A percentile compares a stretch with the other conserved stretches of the same genome.
Conservation (phyloP, 2,797 vertebrate species). For the Halcyon smyrnensis region DNA sequence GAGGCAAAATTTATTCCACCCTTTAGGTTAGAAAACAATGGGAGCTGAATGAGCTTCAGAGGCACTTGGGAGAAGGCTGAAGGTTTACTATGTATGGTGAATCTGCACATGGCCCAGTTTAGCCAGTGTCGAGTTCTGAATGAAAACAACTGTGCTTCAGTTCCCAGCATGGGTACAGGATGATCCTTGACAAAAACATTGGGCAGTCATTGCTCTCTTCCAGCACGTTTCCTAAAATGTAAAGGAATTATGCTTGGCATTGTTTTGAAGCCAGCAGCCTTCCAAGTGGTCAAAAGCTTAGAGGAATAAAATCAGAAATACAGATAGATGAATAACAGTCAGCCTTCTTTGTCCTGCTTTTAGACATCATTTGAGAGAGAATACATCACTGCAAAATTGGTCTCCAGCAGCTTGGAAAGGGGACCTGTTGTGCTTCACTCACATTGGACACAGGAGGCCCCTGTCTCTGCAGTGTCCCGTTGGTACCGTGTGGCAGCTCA, state of each 20-base stretch:
- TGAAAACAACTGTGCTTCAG: background rate
- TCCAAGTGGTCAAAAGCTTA: background rate
- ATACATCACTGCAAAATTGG: background rate
- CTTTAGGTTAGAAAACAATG: slow-evolving; percentile 54
- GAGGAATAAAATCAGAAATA: background rate
- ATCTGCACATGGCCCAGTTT: background rate
- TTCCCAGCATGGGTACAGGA: background rate
- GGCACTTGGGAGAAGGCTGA: background rate
- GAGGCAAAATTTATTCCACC: slow-evolving; percentile 35
- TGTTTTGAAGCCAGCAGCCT: background rate
- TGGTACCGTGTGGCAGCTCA: background rate
- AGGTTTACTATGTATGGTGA: background rate
- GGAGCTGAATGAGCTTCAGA: background rate
- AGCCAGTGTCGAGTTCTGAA: slow-evolving; percentile 9
- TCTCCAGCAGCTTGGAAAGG: background rate
- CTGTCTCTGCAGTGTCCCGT: background rate
- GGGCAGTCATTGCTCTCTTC: background rate
- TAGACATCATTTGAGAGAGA: background rate
- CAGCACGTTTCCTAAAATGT: background rate
- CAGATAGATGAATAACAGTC: background rate
- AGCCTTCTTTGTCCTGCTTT: background rate
- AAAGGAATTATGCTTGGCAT: background rate
- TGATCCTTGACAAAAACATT: slow-evolving; percentile 29
- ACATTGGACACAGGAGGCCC: background rate
- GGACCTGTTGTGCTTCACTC: background rate